Evolutionary conservation across 53 echinoderm and acorn worm genomes (phyloP).

Genomic region (Mesocentrotus franciscanus): DNA sequence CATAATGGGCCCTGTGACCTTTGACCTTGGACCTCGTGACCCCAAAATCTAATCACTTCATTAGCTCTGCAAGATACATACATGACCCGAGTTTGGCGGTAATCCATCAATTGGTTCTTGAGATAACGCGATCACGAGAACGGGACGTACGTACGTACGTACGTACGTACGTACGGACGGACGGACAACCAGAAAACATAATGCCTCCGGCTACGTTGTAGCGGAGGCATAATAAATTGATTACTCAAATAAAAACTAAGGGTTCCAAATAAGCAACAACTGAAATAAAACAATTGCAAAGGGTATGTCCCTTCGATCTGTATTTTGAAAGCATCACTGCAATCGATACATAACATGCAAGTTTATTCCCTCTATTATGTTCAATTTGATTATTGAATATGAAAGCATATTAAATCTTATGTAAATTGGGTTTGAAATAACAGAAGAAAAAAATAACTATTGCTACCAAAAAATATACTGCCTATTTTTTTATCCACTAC

Average conservation of each 20-base stretch:
- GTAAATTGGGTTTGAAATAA: neutral
- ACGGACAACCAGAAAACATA: no score
- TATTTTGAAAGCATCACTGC: neutral
- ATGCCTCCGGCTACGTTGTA: no score
- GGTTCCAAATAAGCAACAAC: neutral
- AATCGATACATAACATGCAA: neutral
- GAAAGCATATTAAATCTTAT: neutral
- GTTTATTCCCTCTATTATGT: neutral
- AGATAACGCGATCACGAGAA: no score
- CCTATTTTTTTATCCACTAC: neutral
- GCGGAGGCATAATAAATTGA: no score
- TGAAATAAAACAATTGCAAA: neutral
- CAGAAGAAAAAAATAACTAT: neutral
- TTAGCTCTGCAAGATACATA: no score
- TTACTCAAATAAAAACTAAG: neutral
- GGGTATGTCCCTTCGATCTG: neutral
- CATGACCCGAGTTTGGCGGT: no score
- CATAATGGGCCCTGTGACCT: no score
- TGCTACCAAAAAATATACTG: neutral
- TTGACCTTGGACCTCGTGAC: no score
- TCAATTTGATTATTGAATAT: neutral
- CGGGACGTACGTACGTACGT: no score
- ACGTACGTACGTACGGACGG: no score
- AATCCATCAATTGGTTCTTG: no score
- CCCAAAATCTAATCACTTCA: no score